Base-by-base conservation (phyloP, 2,797 vertebrate species). In the Novumbra hubbsi region DNA sequence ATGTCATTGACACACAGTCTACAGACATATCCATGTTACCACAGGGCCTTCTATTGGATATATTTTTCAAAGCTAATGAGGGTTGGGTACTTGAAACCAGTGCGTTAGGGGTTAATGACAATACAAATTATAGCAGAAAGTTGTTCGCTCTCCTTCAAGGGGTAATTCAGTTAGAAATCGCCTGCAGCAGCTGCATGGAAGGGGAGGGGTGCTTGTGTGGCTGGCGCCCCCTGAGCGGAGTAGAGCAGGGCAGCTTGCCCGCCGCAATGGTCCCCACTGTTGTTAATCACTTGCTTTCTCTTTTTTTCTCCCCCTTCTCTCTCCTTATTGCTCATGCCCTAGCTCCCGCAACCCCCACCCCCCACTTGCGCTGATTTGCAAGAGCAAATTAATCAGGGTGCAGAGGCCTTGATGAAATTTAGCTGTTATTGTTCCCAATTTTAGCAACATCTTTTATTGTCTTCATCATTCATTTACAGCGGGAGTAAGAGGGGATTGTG, bases 381-480 rank as follows among this genome's bases (percentile, higher is more conserved):
- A 95, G 94, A 93, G 89, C 94, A 97, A 96, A 98, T 99, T 99
- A 98, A 99, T 99, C 97, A 98, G 96, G 95, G 95, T 90, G 91
- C 87, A 84, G 93, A 93, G 95, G 89, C 89, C 96, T 97, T 98
- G 97, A 98, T 98, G 98, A 98, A 97, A 97, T 98, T 93, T 98
- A 96, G 95, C 95, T 96, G 96, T 98, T 98, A 98, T 99, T 98
- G 98, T 97, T 96, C 96, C 95, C 96, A 96, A 96, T 98, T 98
- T 98, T 98, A 98, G 96, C 96, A 98, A 97, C 96, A 97, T 98
- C 96, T 98, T 97, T 98, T 98, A 98, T 98, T 97, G 97, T 98
- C 96, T 96, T 97, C 98, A 99, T 98, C 97, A 96, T 95, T 98
- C 96, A 98, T 97, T 97, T 96, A 94, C 93, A 93, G 95, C 79